Conservation (phyloP, 2,888 invertebrate species). For the Lepidonotus clava region DNA sequence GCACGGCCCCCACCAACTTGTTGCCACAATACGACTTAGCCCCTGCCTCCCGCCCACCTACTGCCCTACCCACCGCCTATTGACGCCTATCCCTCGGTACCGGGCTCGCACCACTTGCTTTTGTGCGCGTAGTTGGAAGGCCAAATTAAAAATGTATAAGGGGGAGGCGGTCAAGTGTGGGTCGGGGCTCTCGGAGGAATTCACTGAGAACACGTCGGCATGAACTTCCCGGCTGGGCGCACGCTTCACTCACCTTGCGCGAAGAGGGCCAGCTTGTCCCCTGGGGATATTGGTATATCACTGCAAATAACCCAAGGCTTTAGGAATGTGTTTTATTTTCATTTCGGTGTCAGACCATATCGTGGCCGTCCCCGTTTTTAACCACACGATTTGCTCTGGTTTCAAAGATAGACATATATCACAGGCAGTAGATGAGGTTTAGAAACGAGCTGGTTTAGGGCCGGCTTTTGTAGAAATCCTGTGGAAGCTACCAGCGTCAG, state of each 20-base stretch:
- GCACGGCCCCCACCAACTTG: neutral
- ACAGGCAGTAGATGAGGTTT: too few relatives aligned
- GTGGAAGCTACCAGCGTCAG: too few relatives aligned
- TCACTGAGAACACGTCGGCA: neutral
- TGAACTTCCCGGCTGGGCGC: neutral
- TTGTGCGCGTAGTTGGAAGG: neutral
- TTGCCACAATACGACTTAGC: neutral
- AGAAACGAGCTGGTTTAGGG: too few relatives aligned
- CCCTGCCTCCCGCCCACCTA: neutral
- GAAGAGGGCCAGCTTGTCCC: neutral
- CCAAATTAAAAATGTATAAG: conserved; percentile 15
- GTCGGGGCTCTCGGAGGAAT: neutral
- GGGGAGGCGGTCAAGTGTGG: conserved; percentile 8
- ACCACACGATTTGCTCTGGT: too few relatives aligned
- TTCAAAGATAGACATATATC: too few relatives aligned
- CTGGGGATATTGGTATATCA: too few relatives aligned
- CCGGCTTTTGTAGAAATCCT: too few relatives aligned
- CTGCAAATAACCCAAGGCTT: too few relatives aligned
- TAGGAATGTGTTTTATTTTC: too few relatives aligned
- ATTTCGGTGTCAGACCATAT: too few relatives aligned
- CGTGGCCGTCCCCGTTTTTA: too few relatives aligned
- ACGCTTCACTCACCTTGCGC: neutral
- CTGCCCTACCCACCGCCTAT: neutral
- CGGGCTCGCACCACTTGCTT: conserved; percentile 24
- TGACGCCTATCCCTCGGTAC: neutral